A percentile compares a stretch with the other conserved stretches of the same genome.
Conservation (phyloP, 2,113 vertebrate species). For the Laticauda colubrina region DNA sequence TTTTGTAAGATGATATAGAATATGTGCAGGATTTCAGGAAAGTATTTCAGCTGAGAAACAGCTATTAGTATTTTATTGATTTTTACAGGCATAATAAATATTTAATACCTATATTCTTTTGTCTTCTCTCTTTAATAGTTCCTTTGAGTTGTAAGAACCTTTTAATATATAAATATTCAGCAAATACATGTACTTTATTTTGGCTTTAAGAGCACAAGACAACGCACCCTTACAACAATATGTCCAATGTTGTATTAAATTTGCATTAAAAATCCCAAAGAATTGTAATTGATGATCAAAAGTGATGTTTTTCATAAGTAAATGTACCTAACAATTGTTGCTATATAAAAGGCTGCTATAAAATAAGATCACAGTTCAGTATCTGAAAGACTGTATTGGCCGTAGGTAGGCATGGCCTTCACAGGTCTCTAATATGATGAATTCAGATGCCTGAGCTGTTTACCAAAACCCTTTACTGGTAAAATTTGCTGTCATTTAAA, state of each 20-base stretch:
- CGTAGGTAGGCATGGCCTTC: background rate
- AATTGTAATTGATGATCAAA: background rate
- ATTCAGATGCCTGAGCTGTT: background rate
- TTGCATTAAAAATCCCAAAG: background rate
- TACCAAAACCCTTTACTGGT: background rate
- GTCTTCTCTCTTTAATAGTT: background rate
- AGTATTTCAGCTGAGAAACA: conserved; percentile 7
- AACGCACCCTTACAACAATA: background rate
- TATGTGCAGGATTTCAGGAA: conserved; percentile 21
- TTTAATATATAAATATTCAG: background rate
- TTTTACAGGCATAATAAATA: background rate
- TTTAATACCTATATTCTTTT: background rate
- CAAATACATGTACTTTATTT: background rate
- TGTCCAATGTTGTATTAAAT: background rate
- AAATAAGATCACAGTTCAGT: background rate
- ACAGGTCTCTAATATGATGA: background rate
- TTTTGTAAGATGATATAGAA: conserved; percentile 10
- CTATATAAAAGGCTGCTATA: background rate
- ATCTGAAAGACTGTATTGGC: background rate
- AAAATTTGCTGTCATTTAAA: background rate
- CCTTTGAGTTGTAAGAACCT: background rate
- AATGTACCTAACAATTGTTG: background rate
- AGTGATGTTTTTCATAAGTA: background rate
- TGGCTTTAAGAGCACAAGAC: background rate
- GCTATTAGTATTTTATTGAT: conserved; percentile 30